Percentiles rank a stretch among this genome's conserved stretches.
Conservation (phyloP, 2,113 vertebrate genomes). For the Brachypodius melanocephalos region DNA sequence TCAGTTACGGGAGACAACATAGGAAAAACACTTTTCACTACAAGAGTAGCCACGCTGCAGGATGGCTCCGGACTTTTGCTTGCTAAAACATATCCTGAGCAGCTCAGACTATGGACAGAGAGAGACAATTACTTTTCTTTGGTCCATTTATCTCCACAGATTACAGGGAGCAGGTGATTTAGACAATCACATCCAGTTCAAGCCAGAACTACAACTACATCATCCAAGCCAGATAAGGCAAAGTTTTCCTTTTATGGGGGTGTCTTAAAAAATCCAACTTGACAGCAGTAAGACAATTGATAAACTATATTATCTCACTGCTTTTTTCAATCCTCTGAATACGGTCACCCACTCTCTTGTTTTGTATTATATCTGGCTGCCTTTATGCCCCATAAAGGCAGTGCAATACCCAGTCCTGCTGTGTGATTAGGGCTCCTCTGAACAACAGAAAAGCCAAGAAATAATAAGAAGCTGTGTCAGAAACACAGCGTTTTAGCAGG, state of each 20-base stretch:
- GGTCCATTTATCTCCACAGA: background rate
- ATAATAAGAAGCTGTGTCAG: background rate
- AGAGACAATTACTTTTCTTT: background rate
- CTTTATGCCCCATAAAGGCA: background rate
- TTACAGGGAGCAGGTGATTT: background rate
- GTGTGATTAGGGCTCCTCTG: background rate
- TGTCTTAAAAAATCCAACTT: background rate
- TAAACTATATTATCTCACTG: background rate
- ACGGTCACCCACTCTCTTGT: background rate
- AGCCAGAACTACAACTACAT: background rate
- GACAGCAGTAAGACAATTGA: background rate
- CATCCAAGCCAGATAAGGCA: background rate
- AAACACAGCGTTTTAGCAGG: background rate
- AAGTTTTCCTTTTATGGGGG: background rate
- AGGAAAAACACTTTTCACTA: background rate
- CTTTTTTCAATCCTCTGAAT: background rate
- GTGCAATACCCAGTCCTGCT: background rate
- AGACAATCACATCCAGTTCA: background rate
- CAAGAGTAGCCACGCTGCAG: background rate
- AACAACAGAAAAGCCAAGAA: background rate
- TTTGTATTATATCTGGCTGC: background rate
- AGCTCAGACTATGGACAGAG: background rate
- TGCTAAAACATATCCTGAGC: background rate
- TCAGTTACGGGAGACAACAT: background rate
- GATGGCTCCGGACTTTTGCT: background rate